Percentiles rank a stretch among this genome's conserved stretches.
Evolutionary conservation across 2,113 vertebrate genomes (phyloP).

Genomic region (Peromyscus polionotus): DNA sequence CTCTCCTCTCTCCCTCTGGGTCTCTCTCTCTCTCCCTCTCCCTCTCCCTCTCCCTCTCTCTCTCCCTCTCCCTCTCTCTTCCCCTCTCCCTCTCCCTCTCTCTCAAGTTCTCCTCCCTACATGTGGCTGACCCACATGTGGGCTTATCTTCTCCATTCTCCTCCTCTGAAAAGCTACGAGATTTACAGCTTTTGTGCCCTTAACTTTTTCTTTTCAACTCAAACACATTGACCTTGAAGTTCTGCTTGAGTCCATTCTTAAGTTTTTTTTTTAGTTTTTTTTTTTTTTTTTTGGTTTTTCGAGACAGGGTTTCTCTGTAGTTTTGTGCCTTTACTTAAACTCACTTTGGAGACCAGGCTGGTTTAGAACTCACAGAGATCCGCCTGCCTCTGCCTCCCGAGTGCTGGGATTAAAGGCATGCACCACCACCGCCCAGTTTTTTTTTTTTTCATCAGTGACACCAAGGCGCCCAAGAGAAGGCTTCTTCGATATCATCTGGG

Average conservation of each 20-base stretch:
- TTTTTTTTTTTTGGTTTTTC: no score
- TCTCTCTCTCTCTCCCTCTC: no score
- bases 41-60: no score
- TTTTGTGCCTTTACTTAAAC: background rate
- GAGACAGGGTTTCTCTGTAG: no score
- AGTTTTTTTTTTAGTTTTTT: background rate
- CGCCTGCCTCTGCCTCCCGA: no score
- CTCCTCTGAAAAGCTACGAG: background rate
- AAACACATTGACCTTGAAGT: background rate
- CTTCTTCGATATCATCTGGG: background rate
- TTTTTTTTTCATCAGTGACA: background rate
- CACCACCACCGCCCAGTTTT: no score
- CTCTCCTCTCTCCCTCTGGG: background rate
- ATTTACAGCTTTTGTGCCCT: background rate
- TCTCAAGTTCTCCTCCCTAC: background rate
- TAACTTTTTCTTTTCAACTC: background rate
- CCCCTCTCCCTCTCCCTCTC: no score
- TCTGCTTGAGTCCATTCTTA: background rate
- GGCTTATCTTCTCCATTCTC: background rate
- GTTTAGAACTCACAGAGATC: no score
- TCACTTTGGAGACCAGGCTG: no score
- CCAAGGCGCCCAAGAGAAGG: background rate
- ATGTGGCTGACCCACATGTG: background rate
- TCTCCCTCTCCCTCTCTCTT: no score
- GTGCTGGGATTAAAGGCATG: no score